Evolutionary conservation across 2,113 vertebrate species (phyloP), one percentile per base, ranked within the genome.

Genomic region (Bufo bufo): DNA sequence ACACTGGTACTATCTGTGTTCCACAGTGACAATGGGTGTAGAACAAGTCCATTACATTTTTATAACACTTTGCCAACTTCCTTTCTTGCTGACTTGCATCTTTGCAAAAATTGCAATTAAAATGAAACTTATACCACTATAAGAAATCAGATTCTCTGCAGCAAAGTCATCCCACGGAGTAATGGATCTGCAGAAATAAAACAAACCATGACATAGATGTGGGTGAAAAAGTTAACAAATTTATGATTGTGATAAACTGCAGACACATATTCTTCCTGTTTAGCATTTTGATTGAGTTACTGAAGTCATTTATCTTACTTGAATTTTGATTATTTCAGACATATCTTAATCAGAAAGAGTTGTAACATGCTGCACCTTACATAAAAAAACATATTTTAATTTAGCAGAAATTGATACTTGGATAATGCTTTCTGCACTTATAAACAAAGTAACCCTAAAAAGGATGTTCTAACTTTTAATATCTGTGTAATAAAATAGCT

Each of bases 271-370:
- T 86, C 59, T 12, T 86, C 71, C 74, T 86, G 85, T 77, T 86
- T 86, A 78, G 75, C 85, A 86, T 86, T 86, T 79, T 86, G 74
- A 86, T 86, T 86, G 85, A 86, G 85, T 86, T 86, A 63, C 58
- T 50, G 56, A 86, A 78, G 85, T 66, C 74, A 78, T 86, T 86
- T 86, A 86, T 86, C 85, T 50, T 86, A 52, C 75, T 79, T 52
- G 74, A 49, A 78, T 86, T 86, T 78, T 86, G 85, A 86, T 50
- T 86, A 78, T 86, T 86, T 86, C 79, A 78, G 71, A 50, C 74
- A 86, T 77, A 85, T 66, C 85, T 65, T 86, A 78, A 86, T 86
- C 85, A 86, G 23, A 61, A 66, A 63, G 58, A 65, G 58, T 86
- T 86, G 74, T 79, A 54, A 33, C 69, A 71, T 50, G 50, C 47